Conservation (phyloP, 2,888 invertebrate species). For the Heliconius aoede region DNA sequence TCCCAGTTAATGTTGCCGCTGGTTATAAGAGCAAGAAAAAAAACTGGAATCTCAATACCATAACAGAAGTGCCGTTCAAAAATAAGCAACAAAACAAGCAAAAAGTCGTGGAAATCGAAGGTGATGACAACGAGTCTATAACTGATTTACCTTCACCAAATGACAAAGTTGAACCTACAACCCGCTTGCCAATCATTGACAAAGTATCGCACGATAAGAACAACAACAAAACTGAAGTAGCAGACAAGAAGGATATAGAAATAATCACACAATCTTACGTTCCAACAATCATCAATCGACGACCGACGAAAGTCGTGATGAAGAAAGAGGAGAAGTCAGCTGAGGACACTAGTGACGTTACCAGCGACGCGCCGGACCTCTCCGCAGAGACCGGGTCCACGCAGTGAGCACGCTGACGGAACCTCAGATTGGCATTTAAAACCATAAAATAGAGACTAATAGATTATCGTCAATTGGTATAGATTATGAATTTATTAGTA, state of each 20-base stretch:
- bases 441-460: constrained; percentile 79
- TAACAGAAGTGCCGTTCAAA: constrained; percentile 73
- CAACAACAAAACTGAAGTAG: constrained; percentile 58
- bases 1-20: constrained; percentile 67
- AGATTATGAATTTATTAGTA: constrained; percentile 62
- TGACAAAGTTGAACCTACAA: constrained; percentile 74
- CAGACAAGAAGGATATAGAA: constrained; percentile 68
- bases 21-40: constrained; percentile 79
- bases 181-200: constrained; percentile 73
- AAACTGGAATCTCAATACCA: constrained; percentile 75
- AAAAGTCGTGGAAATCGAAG: constrained; percentile 72
- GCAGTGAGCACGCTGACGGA: constrained; percentile 48
- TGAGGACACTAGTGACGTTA: constrained; percentile 49
- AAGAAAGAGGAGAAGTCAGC: constrained; percentile 60
- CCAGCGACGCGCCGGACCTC: constrained; percentile 9
- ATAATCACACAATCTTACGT: constrained; percentile 75
- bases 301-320: constrained; percentile 74
- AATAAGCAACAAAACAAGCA: constrained; percentile 66
- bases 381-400: neutral
- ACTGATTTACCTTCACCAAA: constrained; percentile 71
- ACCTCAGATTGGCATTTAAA: constrained; percentile 76
- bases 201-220: constrained; percentile 63
- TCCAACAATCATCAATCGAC: constrained; percentile 64
- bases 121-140: constrained; percentile 67
- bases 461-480: constrained; percentile 64